phyloP scores from a whole-genome alignment of 2,113 vertebrate species.

The Elaphurus davidianus region DNA sequence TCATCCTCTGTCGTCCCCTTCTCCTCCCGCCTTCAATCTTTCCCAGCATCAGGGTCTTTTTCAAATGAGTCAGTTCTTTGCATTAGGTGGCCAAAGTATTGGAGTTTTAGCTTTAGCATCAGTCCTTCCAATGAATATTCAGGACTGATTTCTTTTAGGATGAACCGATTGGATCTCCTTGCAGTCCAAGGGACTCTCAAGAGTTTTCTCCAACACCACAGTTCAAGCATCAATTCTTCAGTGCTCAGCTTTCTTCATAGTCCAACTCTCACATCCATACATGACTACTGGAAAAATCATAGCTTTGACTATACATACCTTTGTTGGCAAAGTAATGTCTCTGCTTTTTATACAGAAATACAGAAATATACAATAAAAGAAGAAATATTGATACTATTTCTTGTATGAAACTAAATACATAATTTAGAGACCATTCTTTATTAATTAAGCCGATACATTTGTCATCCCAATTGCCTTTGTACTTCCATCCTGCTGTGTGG shows the following conservation, averaged over 20 bases:
- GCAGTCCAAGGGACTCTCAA: background rate
- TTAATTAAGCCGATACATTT: background rate
- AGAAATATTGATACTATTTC: background rate
- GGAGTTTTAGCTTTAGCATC: background rate
- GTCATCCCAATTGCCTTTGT: background rate
- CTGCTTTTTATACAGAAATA: background rate
- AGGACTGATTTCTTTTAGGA: background rate
- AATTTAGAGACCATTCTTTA: background rate
- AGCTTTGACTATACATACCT: background rate
- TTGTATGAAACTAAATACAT: background rate
- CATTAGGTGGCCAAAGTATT: background rate
- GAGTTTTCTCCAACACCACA: background rate
- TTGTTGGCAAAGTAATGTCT: background rate
- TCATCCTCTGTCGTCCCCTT: background rate
- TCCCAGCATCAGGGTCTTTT: background rate
- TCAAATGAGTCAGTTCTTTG: background rate
- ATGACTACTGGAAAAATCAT: background rate
- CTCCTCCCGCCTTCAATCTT: background rate
- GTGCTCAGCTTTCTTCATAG: background rate
- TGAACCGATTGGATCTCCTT: background rate
- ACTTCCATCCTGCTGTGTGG: background rate
- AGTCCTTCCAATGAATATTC: background rate
- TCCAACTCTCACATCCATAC: background rate
- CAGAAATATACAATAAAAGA: background rate
- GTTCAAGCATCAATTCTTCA: background rate